Evolutionary conservation across 2,113 vertebrate genomes (phyloP).

Genomic region (Oryzias curvinotus): DNA sequence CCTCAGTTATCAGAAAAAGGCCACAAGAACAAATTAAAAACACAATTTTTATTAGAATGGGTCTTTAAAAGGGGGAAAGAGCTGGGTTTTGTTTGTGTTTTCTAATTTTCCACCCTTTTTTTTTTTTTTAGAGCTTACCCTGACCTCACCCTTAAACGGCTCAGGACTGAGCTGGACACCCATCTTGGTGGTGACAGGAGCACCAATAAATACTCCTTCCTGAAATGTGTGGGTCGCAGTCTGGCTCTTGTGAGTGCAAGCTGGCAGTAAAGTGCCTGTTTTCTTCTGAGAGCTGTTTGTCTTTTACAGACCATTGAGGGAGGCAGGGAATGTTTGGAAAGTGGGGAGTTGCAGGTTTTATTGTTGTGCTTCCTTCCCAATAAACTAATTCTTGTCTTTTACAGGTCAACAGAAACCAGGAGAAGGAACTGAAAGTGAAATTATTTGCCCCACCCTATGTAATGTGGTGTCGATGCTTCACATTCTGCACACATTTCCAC

Average conservation of each 20-base stretch:
- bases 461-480: conserved; percentile 59
- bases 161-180: conserved; percentile 78
- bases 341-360: conserved; percentile 10
- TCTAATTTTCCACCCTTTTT: background rate
- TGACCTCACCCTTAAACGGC: conserved; percentile 80
- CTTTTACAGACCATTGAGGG: conserved; percentile 22
- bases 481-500: background rate
- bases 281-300: conserved; percentile 25
- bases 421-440: conserved; percentile 87
- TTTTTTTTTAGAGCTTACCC: conserved; percentile 81
- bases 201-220: conserved; percentile 84
- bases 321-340: conserved; percentile 26
- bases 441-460: conserved; percentile 89
- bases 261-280: conserved; percentile 21
- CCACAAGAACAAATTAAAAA: too few species aligned
- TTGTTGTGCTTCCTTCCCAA: conserved; percentile 7
- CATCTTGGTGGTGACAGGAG: conserved; percentile 78
- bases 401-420: conserved; percentile 89
- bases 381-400: conserved; percentile 27
- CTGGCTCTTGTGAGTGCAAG: conserved; percentile 84
- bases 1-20: too few species aligned
- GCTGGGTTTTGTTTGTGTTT: background rate
- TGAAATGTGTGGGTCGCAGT: conserved; percentile 90
- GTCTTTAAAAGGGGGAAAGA: too few species aligned
- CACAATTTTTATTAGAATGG: too few species aligned